phyloP scores from a whole-genome alignment of 2,797 vertebrate species.

The Pelochelys cantorii region DNA sequence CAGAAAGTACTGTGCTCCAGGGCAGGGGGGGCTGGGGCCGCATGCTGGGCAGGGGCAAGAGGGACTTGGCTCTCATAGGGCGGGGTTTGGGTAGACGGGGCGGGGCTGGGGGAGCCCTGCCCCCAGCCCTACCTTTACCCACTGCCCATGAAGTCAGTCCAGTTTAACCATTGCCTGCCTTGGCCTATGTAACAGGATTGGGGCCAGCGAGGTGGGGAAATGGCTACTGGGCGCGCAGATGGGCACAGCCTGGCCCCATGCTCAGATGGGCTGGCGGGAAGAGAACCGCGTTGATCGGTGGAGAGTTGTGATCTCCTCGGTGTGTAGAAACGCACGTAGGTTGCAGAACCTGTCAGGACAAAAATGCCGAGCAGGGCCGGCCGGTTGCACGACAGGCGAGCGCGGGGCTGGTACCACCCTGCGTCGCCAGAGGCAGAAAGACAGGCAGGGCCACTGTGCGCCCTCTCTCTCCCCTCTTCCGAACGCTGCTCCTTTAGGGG shows the following conservation, averaged over 20 bases:
- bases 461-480: fast-evolving
- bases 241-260: fast-evolving
- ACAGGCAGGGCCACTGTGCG: neutral
- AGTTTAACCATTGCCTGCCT: neutral
- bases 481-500: fast-evolving
- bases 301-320: fast-evolving
- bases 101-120: too few relatives aligned
- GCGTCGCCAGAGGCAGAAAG: neutral
- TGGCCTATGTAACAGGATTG: too few relatives aligned
- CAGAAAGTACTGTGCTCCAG: too few relatives aligned
- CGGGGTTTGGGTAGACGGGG: too few relatives aligned
- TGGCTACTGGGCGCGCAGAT: fast-evolving
- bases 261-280: fast-evolving
- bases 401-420: neutral
- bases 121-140: too few relatives aligned
- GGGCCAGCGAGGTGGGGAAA: fast-evolving
- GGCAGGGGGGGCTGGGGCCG: too few relatives aligned
- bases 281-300: fast-evolving
- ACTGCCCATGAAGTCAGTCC: neutral
- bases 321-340: neutral
- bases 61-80: too few relatives aligned
- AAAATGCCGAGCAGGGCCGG: neutral
- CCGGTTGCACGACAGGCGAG: neutral
- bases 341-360: fast-evolving
- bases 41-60: too few relatives aligned